phyloP scores from a whole-genome alignment of 1,140 invertebrate genomes.

The Hyphantria cunea region DNA sequence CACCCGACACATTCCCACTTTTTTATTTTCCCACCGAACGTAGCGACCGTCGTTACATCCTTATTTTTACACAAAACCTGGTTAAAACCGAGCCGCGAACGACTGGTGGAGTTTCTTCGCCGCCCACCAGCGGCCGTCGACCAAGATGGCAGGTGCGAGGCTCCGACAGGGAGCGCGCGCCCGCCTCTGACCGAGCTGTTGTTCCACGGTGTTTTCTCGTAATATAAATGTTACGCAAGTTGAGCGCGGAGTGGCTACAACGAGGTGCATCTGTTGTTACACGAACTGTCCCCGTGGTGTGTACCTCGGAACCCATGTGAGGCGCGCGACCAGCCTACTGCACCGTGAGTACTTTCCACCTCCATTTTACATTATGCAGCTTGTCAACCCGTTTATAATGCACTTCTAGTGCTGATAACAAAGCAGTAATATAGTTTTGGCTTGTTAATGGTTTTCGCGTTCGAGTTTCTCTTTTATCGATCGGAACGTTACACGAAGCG shows the following conservation, averaged over 20 bases:
- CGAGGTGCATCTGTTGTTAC: constrained; percentile 55
- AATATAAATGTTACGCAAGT: constrained; percentile 79
- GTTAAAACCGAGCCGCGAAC: constrained; percentile 27
- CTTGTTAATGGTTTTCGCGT: constrained; percentile 27
- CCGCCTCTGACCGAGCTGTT: constrained; percentile 55
- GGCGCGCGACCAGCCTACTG: constrained; percentile 44
- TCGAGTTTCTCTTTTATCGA: constrained; percentile 56
- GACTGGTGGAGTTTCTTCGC: constrained; percentile 29
- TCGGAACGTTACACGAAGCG: constrained; percentile 52
- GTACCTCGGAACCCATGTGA: constrained; percentile 64
- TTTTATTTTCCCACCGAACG: constrained; percentile 74
- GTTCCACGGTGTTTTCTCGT: constrained; percentile 59
- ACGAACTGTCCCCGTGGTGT: constrained; percentile 52
- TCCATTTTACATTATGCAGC: neutral
- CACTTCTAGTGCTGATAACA: constrained; percentile 26
- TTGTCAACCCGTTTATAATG: neutral
- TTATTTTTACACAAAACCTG: constrained; percentile 49
- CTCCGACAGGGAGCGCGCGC: constrained; percentile 45
- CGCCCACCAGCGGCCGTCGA: constrained; percentile 25
- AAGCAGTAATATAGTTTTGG: constrained; percentile 23
- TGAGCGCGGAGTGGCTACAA: constrained; percentile 55
- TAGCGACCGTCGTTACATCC: constrained; percentile 51
- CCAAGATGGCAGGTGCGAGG: constrained; percentile 68
- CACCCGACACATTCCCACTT: constrained; percentile 69
- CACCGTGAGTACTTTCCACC: constrained; percentile 56